These are phyloP conservation scores for Morphnarchus princeps DNA, from an alignment of 2,113 vertebrate genomes.

Conservation along the genomic window DNA sequence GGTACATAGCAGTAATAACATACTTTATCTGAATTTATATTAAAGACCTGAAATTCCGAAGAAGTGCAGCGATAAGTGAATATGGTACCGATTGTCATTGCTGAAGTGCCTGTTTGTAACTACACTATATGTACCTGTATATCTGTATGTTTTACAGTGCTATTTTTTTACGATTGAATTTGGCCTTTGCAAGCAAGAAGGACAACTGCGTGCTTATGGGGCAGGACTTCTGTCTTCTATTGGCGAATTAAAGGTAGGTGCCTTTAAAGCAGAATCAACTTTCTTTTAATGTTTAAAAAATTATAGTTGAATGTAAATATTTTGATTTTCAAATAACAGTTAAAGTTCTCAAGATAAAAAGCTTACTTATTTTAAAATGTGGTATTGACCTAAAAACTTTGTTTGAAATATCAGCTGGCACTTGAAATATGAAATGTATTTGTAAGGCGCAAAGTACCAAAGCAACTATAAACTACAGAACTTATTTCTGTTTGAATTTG, in stretches of 20 bases:
- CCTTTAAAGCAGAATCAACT: constrained; percentile 23
- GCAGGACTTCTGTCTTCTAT: constrained; percentile 96
- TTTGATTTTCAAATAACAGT: constrained; percentile 22
- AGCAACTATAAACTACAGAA: constrained; percentile 3
- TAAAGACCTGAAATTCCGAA: not conserved
- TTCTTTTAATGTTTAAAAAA: not conserved
- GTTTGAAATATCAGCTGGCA: constrained; percentile 44
- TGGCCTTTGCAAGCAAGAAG: constrained; percentile 96
- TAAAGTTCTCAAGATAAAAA: constrained; percentile 48
- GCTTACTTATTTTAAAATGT: constrained; percentile 2
- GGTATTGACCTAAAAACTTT: constrained; percentile 50
- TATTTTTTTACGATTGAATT: constrained; percentile 99
- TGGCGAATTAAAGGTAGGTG: constrained; percentile 88
- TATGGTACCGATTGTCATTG: not conserved
- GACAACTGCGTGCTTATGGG: constrained; percentile 93
- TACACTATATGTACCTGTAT: not conserved
- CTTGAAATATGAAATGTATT: constrained; percentile 55
- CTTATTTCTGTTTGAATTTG: constrained; percentile 2
- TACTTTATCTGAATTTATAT: not conserved
- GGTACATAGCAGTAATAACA: not conserved
- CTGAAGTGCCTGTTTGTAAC: not conserved
- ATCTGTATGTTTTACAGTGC: constrained; percentile 77
- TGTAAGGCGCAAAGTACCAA: not conserved
- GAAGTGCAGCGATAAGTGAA: not conserved
- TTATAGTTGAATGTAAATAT: constrained; percentile 24